Base-by-base conservation (phyloP, 2,797 vertebrate genomes). In the Lacerta viridis region DNA sequence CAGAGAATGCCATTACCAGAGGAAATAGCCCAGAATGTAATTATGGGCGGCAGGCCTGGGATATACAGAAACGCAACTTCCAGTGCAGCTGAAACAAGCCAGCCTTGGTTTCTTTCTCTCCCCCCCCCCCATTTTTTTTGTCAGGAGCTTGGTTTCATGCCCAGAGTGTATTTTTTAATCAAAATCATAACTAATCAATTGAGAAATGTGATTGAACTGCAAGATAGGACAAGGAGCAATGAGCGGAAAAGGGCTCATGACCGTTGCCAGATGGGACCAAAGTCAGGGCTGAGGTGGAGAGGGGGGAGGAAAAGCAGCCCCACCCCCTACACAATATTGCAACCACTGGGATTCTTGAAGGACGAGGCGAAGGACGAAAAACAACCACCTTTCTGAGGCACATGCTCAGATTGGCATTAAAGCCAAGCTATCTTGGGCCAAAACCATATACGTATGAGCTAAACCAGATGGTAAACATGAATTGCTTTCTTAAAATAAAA, bases 381-480 rank as follows among this genome's bases (percentile, higher is more conserved):
- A 92, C 86, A 87, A 50, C 46, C 33, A 75, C 1, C 75, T 74
- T 55, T 78, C 83, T 59, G 88, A 88, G 91, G 50, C 79, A 89
- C 20, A 10, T 83, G 91, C 91, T 77, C 81, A 41, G 66, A 87
- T 7, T 89, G 89, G 89, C 89, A 1, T 72, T 93, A 87, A 89
- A 92, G 43, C 91, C 89, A 5, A 84, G 90, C 94, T 95, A 93
- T 93, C 92, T 17, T 46, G 93, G 86, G 92, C 95, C 95, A 92
- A 87, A 86, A 90, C 91, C 86, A 90, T 92, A 91, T 90, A 69
- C 33, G 90, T 74, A 64, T 79, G 88, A 95, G 95, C 95, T 93
- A 95, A 96, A 94, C 93, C 95, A 96, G 96, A 95, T 93, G 95
- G 94, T 94, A 96, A 96, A 96, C 93, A 95, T 68, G 94, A 95